Conservation (phyloP, 2,888 invertebrate species). For the Branchellion lobata region DNA sequence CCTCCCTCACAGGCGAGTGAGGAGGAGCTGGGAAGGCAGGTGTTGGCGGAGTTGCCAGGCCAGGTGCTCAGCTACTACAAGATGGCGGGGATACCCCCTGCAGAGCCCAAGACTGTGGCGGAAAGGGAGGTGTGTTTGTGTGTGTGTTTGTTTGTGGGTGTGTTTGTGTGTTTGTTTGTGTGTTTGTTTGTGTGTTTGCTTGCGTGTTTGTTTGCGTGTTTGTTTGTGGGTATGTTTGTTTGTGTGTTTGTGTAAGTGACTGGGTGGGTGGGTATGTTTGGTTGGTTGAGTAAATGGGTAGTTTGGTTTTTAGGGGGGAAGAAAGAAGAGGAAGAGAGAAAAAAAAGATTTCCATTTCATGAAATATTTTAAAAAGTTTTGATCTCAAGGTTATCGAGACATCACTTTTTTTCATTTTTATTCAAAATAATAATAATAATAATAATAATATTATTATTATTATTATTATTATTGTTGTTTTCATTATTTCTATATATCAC, state of each 20-base stretch:
- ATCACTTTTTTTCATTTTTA: too few species aligned
- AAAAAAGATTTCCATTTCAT: too few species aligned
- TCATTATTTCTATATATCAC: not conserved
- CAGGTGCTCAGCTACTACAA: constrained; percentile 59
- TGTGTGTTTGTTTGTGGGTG: not conserved
- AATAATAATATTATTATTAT: too few species aligned
- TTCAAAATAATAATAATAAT: too few species aligned
- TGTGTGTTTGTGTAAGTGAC: not conserved
- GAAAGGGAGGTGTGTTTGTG: not conserved
- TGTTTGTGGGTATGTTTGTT: not conserved
- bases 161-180: too few species aligned
- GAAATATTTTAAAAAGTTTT: too few species aligned
- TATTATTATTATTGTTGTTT: too few species aligned
- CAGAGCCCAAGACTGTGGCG: not conserved
- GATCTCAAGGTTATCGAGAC: too few species aligned
- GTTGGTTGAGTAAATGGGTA: constrained; percentile 45
- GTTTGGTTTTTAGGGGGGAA: not conserved
- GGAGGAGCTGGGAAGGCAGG: constrained; percentile 58
- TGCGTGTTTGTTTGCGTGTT: too few species aligned
- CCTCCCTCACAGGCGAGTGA: constrained; percentile 53
- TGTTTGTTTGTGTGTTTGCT: too few species aligned
- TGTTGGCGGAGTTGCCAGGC: constrained; percentile 60
- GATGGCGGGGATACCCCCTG: constrained; percentile 55
- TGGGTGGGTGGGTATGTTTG: too few species aligned
- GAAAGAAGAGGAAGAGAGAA: not conserved